A percentile compares a stretch with the other conserved stretches of the same genome.
Evolutionary conservation across 1,140 invertebrate genomes (phyloP).

Genomic region (Bathynomus jamesi): DNA sequence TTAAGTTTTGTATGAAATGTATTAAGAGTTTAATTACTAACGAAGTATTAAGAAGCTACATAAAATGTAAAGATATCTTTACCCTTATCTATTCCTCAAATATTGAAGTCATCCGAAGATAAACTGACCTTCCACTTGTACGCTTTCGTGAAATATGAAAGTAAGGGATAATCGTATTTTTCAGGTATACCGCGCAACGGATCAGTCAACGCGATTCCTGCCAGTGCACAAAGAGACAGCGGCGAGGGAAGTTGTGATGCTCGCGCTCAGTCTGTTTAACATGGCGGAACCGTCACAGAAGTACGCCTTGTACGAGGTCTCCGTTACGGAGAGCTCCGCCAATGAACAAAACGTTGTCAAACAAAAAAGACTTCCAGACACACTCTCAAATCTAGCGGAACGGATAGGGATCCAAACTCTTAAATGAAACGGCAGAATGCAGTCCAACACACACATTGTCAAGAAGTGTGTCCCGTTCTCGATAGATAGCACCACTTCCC

Average conservation of each 20-base stretch:
- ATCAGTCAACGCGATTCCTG: constrained; percentile 96
- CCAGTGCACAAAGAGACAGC: constrained; percentile 97
- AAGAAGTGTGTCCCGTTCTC: constrained; percentile 68
- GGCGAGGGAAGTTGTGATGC: constrained; percentile 94
- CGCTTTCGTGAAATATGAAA: not conserved
- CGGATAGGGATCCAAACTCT: constrained; percentile 89
- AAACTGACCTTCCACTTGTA: not conserved
- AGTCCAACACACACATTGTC: constrained; percentile 96
- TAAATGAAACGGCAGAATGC: constrained; percentile 93
- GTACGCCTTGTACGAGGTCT: constrained; percentile 91
- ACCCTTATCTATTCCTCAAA: constrained; percentile 58
- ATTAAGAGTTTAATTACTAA: constrained; percentile 56
- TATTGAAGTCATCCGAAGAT: not conserved
- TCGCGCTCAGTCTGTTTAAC: constrained; percentile 91
- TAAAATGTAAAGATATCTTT: constrained; percentile 85
- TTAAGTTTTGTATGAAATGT: constrained; percentile 48
- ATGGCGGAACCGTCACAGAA: constrained; percentile 67
- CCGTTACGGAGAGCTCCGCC: constrained; percentile 67
- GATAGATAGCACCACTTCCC: constrained; percentile 76
- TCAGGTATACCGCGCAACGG: constrained; percentile 67
- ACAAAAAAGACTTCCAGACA: constrained; percentile 87
- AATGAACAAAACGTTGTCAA: constrained; percentile 70
- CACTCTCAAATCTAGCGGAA: constrained; percentile 91
- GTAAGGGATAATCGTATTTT: not conserved
- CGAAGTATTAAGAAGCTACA: not conserved